phyloP scores from a whole-genome alignment of 2,888 invertebrate species.

The Papilio gigon region DNA sequence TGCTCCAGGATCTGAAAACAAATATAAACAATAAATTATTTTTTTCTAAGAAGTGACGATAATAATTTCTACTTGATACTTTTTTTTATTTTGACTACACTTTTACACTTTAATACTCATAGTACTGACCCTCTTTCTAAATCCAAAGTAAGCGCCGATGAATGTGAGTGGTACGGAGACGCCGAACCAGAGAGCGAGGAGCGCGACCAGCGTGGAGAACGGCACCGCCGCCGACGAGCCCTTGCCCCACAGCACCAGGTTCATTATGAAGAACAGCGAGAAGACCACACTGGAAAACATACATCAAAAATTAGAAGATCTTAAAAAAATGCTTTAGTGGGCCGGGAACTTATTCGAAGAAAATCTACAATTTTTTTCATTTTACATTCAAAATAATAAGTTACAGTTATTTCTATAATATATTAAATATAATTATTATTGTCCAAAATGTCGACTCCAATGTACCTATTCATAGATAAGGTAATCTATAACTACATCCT shows the following conservation, averaged over 20 bases:
- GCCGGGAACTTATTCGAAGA: too few relatives aligned
- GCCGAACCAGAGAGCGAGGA: conserved; percentile 97
- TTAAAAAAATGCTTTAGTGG: not conserved
- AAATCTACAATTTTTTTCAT: too few relatives aligned
- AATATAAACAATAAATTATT: conserved; percentile 14
- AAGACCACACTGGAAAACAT: conserved; percentile 91
- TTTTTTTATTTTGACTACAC: too few relatives aligned
- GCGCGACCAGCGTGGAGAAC: conserved; percentile 96
- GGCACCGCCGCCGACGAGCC: conserved; percentile 98
- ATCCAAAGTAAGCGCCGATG: conserved; percentile 99
- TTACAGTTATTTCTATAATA: too few relatives aligned
- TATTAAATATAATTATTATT: too few relatives aligned
- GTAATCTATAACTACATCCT: too few relatives aligned
- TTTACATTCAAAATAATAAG: too few relatives aligned
- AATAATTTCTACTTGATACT: too few relatives aligned
- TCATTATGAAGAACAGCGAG: conserved; percentile 98
- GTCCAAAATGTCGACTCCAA: too few relatives aligned
- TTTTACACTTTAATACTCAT: too few relatives aligned
- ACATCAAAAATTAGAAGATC: not conserved
- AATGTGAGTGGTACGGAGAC: conserved; percentile 99
- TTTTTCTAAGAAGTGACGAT: too few relatives aligned
- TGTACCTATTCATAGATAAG: too few relatives aligned
- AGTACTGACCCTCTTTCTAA: conserved; percentile 93
- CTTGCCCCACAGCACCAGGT: conserved; percentile 97
- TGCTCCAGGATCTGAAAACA: conserved; percentile 92